Percentiles rank a stretch among this genome's conserved stretches.
Conservation (phyloP, 2,113 vertebrate species). For the Syngnathus floridae region DNA sequence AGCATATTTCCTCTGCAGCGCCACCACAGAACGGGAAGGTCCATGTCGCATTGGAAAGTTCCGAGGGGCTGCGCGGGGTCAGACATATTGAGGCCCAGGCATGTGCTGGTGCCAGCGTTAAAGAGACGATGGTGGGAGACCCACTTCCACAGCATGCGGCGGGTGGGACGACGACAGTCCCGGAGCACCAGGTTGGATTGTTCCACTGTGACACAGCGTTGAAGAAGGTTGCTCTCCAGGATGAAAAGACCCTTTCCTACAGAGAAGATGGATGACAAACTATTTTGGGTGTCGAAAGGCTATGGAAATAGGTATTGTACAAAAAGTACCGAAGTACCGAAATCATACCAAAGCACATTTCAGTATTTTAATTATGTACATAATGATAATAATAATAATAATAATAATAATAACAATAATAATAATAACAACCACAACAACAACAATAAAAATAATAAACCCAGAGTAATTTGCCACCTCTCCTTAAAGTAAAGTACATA, state of each 20-base stretch:
- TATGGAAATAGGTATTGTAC: no score
- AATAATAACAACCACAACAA: no score
- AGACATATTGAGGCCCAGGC: conserved; percentile 80
- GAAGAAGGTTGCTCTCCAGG: conserved; percentile 75
- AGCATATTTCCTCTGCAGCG: conserved; percentile 72
- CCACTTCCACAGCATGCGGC: conserved; percentile 91
- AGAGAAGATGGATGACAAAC: conserved; percentile 1
- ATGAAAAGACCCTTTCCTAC: conserved; percentile 82
- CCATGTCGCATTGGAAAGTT: conserved; percentile 77
- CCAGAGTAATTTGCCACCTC: no score
- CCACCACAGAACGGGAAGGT: conserved; percentile 74
- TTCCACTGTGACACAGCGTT: conserved; percentile 73
- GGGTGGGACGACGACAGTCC: conserved; percentile 71
- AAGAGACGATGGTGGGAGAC: conserved; percentile 81
- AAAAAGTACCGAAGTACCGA: no score
- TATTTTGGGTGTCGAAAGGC: background rate
- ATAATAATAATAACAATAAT: no score
- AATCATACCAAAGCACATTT: no score
- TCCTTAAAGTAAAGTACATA: no score
- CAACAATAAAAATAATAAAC: no score
- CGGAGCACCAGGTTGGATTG: conserved; percentile 70
- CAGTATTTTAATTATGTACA: no score
- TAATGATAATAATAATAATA: no score
- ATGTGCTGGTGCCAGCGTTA: conserved; percentile 77
- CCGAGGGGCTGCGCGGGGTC: conserved; percentile 65